phyloP scores from a whole-genome alignment of 2,797 vertebrate genomes.

The Oryzias dopingdopingensis region DNA sequence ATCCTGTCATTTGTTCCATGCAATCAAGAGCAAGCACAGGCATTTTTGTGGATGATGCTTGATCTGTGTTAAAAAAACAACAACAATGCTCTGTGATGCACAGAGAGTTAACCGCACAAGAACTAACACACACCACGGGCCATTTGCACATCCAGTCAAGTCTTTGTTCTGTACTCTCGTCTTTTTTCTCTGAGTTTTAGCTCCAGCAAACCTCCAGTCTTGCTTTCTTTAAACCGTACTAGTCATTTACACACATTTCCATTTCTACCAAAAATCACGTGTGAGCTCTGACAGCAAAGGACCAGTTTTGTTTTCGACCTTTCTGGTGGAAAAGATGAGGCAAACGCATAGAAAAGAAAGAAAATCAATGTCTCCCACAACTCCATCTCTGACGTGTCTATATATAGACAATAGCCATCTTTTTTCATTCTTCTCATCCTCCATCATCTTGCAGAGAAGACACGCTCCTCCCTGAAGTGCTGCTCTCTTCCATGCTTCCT shows the following conservation, averaged over 20 bases:
- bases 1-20: slow-evolving; percentile 22
- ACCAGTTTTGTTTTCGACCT: slow-evolving; percentile 46
- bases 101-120: slow-evolving; percentile 7
- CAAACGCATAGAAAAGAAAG: slow-evolving; percentile 12
- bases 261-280: slow-evolving; percentile 41
- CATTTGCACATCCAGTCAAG: slow-evolving; percentile 43
- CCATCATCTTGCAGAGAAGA: slow-evolving; percentile 50
- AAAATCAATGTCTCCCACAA: slow-evolving; percentile 61
- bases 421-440: slow-evolving; percentile 46
- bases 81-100: slow-evolving; percentile 1
- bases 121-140: slow-evolving; percentile 15
- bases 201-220: slow-evolving; percentile 17
- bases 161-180: slow-evolving; percentile 49
- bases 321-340: slow-evolving; percentile 39
- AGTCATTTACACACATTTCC: slow-evolving; percentile 57
- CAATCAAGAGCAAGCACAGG: slow-evolving; percentile 16
- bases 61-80: slow-evolving; percentile 16
- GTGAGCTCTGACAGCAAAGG: slow-evolving; percentile 48
- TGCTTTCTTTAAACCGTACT: slow-evolving; percentile 21
- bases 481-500: slow-evolving; percentile 33
- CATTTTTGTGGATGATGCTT: slow-evolving; percentile 16
- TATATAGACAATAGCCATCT: slow-evolving; percentile 54
- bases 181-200: slow-evolving; percentile 29
- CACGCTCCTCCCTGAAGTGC: slow-evolving; percentile 47
- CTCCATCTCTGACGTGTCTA: slow-evolving; percentile 53